A percentile compares a stretch with the other conserved stretches of the same genome.
Evolutionary conservation across 1,140 invertebrate species (phyloP).

Genomic region (Euborellia annulipes): DNA sequence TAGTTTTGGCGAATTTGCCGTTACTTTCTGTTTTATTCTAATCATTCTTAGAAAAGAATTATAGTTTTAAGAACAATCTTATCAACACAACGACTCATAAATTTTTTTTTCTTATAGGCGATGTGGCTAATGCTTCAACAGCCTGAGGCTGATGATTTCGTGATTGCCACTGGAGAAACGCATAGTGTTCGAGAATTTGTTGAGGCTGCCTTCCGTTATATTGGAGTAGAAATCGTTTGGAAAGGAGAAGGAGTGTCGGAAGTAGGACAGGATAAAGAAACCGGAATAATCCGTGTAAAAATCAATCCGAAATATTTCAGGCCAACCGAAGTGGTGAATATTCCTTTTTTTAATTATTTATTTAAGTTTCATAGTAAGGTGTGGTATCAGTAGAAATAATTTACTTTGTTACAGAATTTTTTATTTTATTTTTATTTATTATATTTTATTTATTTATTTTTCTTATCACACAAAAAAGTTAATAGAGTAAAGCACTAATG

Average conservation of each 20-base stretch:
- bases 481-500: no score
- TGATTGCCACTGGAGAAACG: conserved; percentile 89
- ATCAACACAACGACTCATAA: no score
- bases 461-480: no score
- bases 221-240: conserved; percentile 65
- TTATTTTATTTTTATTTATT: no score
- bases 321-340: conserved; percentile 91
- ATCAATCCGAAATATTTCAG: conserved; percentile 93
- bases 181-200: conserved; percentile 97
- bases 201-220: conserved; percentile 70
- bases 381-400: no score
- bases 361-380: no score
- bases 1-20: conserved; percentile 3
- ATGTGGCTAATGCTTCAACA: conserved; percentile 99
- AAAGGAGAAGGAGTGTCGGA: conserved; percentile 70
- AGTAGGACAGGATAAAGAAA: conserved; percentile 68
- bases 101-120: conserved; percentile 47
- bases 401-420: no score
- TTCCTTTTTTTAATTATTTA: conserved; percentile 9
- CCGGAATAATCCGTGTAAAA: conserved; percentile 65
- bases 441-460: no score
- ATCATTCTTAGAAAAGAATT: no score
- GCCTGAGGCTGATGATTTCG: conserved; percentile 84
- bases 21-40: no score
- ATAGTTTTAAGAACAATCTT: no score